Evolutionary conservation across 2,888 invertebrate genomes (phyloP).

Genomic region (Polia nebulosa): DNA sequence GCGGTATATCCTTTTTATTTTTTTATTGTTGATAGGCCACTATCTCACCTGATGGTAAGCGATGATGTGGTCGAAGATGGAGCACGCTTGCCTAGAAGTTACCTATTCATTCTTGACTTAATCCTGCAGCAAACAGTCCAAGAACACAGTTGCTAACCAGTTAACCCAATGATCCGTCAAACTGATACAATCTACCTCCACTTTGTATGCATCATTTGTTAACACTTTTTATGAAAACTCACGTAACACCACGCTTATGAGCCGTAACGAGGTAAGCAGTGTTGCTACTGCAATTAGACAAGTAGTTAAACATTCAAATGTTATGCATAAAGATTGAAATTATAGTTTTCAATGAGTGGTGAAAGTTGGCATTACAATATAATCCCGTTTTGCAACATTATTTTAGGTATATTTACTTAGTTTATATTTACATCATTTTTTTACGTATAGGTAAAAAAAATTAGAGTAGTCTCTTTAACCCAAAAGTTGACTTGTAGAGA

Average conservation of each 20-base stretch:
- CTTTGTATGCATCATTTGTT: constrained; percentile 43
- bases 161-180: constrained; percentile 35
- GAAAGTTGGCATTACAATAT: neutral
- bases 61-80: too few relatives aligned
- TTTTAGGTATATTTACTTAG: too few relatives aligned
- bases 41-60: too few relatives aligned
- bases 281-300: constrained; percentile 17
- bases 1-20: too few relatives aligned
- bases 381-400: too few relatives aligned
- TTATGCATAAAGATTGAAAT: neutral
- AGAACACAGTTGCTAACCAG: neutral
- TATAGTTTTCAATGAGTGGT: neutral
- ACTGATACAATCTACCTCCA: constrained; percentile 42
- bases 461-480: too few relatives aligned
- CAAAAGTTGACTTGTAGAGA: too few relatives aligned
- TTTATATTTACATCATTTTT: too few relatives aligned
- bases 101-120: neutral
- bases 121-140: too few relatives aligned
- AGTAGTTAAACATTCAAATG: neutral
- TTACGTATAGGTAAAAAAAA: too few relatives aligned
- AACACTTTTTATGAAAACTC: constrained; percentile 37
- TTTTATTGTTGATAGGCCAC: too few relatives aligned
- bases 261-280: constrained; percentile 31
- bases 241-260: constrained; percentile 37
- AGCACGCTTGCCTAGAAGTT: too few relatives aligned